Evolutionary conservation across 1,140 invertebrate species (phyloP), one percentile per base, ranked within the genome.

Genomic region (Saccostrea cuccullata): DNA sequence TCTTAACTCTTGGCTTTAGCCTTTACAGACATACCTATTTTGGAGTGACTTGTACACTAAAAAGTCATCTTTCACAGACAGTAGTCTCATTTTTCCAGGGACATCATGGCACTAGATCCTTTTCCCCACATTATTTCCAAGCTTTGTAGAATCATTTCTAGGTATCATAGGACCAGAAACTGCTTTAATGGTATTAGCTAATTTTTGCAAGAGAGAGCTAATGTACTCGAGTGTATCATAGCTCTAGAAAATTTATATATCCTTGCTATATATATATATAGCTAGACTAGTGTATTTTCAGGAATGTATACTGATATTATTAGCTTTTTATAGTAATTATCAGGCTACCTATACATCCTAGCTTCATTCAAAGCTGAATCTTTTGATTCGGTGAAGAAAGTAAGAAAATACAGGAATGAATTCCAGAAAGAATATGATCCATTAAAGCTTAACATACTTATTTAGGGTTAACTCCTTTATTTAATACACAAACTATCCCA

Each of bases 11-110:
- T 23, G 70, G 70, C 70, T 77, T 77, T 77, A 15, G 26, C 70
- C 30, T 77, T 77, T 77, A 77, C 70, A 77, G 70, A 77, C 26
- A 84, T 84, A 30, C 17, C 30, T 36, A 23, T 85, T 83, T 56
- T 85, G 84, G 17, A 36, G 84, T 85, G 84, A 56, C 84, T 85
- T 85, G 30, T 55, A 84, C 55, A 84, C 82, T 84, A 84, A 84
- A 84, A 55, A n/a, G 40, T 40, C n/a, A 23, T 84, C 17, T 84
- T 26, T 84, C 70, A 77, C 70, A 30, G 26, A 77, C 13, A 77
- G 26, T 36, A 77, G 70, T 36, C 70, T 77, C 23, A 77, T 77
- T 77, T 36, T 15, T 13, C 26, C 70, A 77, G 30, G 70, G 70
- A 77, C 26, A 67, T 77, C 70, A 30, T 77, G 70, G 70, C 70